phyloP scores from a whole-genome alignment of 2,888 invertebrate species.

The Julus scanicus region DNA sequence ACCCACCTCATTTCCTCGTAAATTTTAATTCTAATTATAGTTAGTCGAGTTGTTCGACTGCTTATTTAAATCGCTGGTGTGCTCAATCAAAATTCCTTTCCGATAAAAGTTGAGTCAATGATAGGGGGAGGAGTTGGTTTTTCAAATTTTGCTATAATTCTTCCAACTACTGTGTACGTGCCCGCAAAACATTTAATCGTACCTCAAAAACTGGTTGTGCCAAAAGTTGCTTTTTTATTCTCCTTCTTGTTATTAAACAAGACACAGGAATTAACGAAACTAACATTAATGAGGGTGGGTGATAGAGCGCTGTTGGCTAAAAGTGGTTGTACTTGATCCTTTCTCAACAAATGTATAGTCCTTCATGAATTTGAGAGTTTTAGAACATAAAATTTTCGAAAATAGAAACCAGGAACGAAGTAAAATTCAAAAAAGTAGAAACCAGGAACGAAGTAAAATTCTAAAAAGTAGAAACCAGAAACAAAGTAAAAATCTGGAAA shows the following conservation, averaged over 20 bases:
- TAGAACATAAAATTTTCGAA: too few relatives aligned
- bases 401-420: too few relatives aligned
- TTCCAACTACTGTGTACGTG: slow-evolving; percentile 40
- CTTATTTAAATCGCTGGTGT: slow-evolving; percentile 27
- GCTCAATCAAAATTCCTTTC: slow-evolving; percentile 43
- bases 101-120: slow-evolving; percentile 25
- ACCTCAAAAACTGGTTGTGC: slow-evolving; percentile 22
- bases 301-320: neutral
- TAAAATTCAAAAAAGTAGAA: too few relatives aligned
- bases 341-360: neutral
- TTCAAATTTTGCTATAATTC: slow-evolving; percentile 22
- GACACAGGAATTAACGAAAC: slow-evolving; percentile 16
- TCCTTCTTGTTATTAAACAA: neutral
- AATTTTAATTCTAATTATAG: slow-evolving; percentile 47
- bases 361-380: neutral
- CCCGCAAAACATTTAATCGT: slow-evolving; percentile 24
- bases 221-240: neutral
- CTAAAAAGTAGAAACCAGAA: too few relatives aligned
- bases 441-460: too few relatives aligned
- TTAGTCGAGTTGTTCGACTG: slow-evolving; percentile 6
- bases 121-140: slow-evolving; percentile 43
- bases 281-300: neutral
- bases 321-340: slow-evolving; percentile 30
- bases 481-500: too few relatives aligned
- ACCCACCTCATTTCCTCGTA: slow-evolving; percentile 31